These are phyloP conservation scores for Periparus ater DNA, from an alignment of 2,797 vertebrate species.

Conservation along the genomic window DNA sequence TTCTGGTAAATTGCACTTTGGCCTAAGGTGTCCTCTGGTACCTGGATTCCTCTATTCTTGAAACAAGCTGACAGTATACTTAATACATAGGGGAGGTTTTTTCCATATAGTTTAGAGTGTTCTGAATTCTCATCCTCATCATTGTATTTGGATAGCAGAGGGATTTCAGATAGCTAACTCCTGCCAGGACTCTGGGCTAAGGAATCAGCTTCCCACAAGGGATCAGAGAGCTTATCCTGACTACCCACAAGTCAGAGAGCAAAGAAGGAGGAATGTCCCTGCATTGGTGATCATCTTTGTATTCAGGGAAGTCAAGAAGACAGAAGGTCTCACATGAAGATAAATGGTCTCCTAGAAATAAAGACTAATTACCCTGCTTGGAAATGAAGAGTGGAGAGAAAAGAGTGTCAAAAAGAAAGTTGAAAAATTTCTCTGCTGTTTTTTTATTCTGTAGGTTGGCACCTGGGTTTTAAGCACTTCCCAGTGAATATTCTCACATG, in stretches of 20 bases:
- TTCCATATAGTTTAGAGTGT: not conserved
- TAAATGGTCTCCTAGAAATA: not conserved
- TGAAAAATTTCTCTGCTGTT: not conserved
- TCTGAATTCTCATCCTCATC: not conserved
- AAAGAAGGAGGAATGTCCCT: not conserved
- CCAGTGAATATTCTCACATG: not conserved
- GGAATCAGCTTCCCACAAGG: not conserved
- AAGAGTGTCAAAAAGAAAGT: not conserved
- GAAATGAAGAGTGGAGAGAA: not conserved
- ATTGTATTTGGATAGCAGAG: not conserved
- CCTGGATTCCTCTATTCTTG: not conserved
- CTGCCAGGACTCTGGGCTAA: not conserved
- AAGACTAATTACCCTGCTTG: not conserved
- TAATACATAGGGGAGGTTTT: rapidly evolving
- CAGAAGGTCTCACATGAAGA: not conserved
- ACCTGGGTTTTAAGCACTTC: not conserved
- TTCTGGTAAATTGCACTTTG: not conserved
- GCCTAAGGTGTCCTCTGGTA: not conserved
- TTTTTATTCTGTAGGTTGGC: not conserved
- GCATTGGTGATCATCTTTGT: not conserved
- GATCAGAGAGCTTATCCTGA: not conserved
- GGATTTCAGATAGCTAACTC: not conserved
- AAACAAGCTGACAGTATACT: not conserved
- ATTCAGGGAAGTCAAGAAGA: not conserved
- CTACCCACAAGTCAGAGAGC: not conserved